Conservation (phyloP, 2,797 vertebrate species). For the Choloepus didactylus region DNA sequence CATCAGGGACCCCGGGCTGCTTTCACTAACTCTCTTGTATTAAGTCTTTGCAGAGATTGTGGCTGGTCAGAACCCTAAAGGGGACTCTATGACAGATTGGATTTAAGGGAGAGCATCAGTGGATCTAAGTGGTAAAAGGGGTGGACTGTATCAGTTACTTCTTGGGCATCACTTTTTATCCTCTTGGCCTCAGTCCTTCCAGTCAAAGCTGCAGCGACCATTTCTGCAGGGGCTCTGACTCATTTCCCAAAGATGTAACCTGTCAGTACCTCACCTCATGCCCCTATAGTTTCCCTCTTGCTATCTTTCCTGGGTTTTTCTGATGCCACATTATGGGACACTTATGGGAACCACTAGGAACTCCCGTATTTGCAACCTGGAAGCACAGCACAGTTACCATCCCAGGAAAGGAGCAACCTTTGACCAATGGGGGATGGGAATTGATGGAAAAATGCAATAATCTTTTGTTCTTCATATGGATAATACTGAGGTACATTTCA, state of each 20-base stretch:
- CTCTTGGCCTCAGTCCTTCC: not conserved
- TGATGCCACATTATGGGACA: not conserved
- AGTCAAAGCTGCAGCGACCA: not conserved
- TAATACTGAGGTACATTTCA: not conserved
- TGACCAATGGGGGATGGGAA: not conserved
- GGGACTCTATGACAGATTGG: not conserved
- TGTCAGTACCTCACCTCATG: not conserved
- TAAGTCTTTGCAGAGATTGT: not conserved
- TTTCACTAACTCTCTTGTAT: not conserved
- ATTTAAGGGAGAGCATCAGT: not conserved
- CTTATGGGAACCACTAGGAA: not conserved
- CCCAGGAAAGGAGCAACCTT: not conserved
- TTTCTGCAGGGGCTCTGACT: not conserved
- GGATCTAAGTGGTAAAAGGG: not conserved
- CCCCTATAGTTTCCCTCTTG: not conserved
- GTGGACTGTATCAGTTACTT: not conserved
- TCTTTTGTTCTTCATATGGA: not conserved
- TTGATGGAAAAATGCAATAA: not conserved
- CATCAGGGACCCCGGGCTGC: not conserved
- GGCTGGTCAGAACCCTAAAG: not conserved
- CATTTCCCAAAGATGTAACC: not conserved
- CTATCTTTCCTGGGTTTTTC: not conserved
- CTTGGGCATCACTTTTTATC: not conserved
- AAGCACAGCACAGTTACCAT: not conserved
- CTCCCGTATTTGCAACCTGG: not conserved